Base-by-base conservation (phyloP, 2,113 vertebrate species). In the Numida meleagris region DNA sequence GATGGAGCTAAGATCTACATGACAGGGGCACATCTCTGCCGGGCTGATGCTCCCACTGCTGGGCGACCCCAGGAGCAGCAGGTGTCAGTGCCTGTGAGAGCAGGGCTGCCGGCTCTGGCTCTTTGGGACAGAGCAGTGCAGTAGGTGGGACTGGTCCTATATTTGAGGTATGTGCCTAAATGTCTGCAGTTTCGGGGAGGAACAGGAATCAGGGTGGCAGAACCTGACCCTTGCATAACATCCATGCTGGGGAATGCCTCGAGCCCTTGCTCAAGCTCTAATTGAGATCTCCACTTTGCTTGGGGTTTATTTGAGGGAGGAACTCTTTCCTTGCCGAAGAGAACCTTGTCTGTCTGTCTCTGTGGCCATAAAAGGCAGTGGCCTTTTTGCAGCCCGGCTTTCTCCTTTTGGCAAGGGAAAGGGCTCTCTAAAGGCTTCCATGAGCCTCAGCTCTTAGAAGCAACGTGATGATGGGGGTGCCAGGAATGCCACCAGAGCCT, bases 151-250 rank as follows among this genome's bases (percentile, higher is more conserved):
- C 40, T 12, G 23, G 75, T 70, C 50, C 2, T 34, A 9, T 48
- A 43, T 63, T 20, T 55, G 85, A 83, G 38, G 78, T 82, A 91
- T 86, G 92, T n/a, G 72, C 59, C 72, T 74, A 29, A 92, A 63
- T 40, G 88, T 17, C 79, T 88, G 83, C 82, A 96, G 96, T 96
- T 94, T 96, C 92, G 2, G 90, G 93, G 94, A 96, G 95, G 92
- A 88, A 94, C 1, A 9, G 95, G 92, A 96, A 91, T 2, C 29
- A 71, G 90, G 95, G 94, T 80, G 81, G 96, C 90, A 95, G 90
- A 96, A 96, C 95, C 94, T 92, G 92, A 90, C 76, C 86, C 68
- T 96, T 96, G 95, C 96, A 78, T 93, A 95, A 96, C 68, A 45
- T 0, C 4, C 1, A 0, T 53, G 78, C 91, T 27, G 40, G 84